A percentile compares a stretch with the other conserved stretches of the same genome.
phyloP scores from a whole-genome alignment of 2,888 invertebrate species.

The Idaea biselata region DNA sequence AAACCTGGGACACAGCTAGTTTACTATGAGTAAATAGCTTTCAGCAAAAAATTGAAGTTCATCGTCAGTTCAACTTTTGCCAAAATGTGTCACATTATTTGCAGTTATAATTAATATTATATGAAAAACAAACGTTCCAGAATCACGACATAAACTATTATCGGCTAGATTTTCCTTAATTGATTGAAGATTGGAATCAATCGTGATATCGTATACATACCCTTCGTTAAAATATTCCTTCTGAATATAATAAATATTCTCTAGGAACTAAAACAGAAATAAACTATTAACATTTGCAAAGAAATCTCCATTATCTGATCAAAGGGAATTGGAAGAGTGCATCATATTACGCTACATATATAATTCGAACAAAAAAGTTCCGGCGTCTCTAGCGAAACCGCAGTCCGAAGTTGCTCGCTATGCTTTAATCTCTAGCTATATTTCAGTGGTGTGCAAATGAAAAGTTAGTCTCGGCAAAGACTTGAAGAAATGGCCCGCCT shows the following conservation, averaged over 20 bases:
- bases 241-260: neutral
- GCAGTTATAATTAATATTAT: no score
- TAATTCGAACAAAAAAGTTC: constrained; percentile 43
- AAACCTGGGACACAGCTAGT: no score
- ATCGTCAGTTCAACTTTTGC: no score
- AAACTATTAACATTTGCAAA: constrained; percentile 5
- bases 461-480: constrained; percentile 73
- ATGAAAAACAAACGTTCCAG: no score
- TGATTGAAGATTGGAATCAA: no score
- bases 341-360: constrained; percentile 36
- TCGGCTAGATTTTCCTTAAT: no score
- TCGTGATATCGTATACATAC: no score
- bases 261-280: neutral
- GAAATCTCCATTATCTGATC: constrained; percentile 14
- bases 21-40: no score
- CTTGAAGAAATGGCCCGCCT: constrained; percentile 69
- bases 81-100: no score
- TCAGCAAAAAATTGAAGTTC: no score
- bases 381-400: constrained; percentile 62
- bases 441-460: constrained; percentile 78
- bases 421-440: constrained; percentile 75
- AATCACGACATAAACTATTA: no score
- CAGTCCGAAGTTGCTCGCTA: constrained; percentile 66
- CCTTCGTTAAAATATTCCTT: neutral
- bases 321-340: constrained; percentile 42